A percentile compares a stretch with the other conserved stretches of the same genome.
Evolutionary conservation across 2,888 invertebrate genomes (phyloP).

Genomic region (Stenodera caucasica): DNA sequence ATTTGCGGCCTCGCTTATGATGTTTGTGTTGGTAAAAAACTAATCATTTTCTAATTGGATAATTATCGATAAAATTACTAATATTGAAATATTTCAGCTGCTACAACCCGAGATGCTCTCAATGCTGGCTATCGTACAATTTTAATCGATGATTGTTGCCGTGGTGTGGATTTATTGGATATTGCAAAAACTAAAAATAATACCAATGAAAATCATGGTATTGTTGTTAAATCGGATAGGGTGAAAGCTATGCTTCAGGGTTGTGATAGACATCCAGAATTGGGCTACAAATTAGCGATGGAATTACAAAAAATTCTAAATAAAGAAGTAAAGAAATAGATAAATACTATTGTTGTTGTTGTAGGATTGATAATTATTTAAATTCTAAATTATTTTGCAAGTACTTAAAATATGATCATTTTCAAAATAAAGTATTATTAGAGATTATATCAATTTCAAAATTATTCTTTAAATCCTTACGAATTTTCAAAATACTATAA

Average conservation of each 20-base stretch:
- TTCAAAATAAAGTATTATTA: not conserved
- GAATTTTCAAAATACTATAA: no score
- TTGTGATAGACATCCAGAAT: constrained; percentile 79
- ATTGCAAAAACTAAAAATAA: constrained; percentile 79
- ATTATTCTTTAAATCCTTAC: no score
- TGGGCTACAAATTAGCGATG: constrained; percentile 84
- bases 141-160: constrained; percentile 84
- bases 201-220: constrained; percentile 72
- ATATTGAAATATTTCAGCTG: constrained; percentile 59
- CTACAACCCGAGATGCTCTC: constrained; percentile 82
- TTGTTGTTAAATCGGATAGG: constrained; percentile 75
- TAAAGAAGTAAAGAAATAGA: not conserved
- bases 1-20: constrained; percentile 94
- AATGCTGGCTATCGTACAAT: constrained; percentile 86
- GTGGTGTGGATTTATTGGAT: constrained; percentile 83
- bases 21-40: constrained; percentile 80
- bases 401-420: constrained; percentile 2
- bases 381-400: not conserved
- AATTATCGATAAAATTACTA: constrained; percentile 3
- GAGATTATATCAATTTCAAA: not conserved
- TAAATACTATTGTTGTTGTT: not conserved
- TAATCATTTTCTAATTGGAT: no score
- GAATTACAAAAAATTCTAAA: constrained; percentile 64
- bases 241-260: constrained; percentile 84
- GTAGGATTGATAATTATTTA: not conserved